These are phyloP conservation scores for Phodopus roborovskii DNA, from an alignment of 2,113 vertebrate genomes.

Conservation along the genomic window DNA sequence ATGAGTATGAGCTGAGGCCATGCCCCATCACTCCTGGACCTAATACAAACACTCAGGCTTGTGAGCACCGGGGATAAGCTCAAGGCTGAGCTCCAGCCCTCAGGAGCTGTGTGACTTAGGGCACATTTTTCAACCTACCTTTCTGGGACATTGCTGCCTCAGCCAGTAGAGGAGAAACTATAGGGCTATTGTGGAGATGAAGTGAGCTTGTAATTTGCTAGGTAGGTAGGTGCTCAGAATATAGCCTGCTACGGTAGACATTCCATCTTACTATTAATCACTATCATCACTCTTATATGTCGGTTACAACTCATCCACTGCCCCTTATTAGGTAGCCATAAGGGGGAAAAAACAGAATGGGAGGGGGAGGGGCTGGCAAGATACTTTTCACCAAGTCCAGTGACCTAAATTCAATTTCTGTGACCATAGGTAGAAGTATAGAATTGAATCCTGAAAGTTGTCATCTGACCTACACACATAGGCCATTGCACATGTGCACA, in stretches of 20 bases:
- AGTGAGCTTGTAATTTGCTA: not conserved
- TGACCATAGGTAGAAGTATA: not conserved
- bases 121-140: conserved; percentile 6
- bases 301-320: not conserved
- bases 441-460: not conserved
- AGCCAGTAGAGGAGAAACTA: not conserved
- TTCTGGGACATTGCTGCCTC: not conserved
- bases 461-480: not conserved
- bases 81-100: not conserved
- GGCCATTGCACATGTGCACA: not conserved
- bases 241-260: not conserved
- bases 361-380: not conserved
- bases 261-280: not conserved
- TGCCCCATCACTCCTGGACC: not conserved
- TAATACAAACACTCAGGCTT: not conserved
- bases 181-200: not conserved
- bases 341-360: conserved; percentile 4
- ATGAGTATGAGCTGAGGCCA: not conserved
- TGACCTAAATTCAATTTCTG: not conserved
- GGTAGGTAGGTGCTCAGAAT: not conserved
- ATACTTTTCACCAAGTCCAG: not conserved
- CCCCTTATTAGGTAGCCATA: not conserved
- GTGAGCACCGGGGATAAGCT: not conserved
- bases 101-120: not conserved
- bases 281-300: not conserved